Evolutionary conservation across 2,113 vertebrate species (phyloP), one percentile per base, ranked within the genome.

Genomic region (Lycaon pictus): DNA sequence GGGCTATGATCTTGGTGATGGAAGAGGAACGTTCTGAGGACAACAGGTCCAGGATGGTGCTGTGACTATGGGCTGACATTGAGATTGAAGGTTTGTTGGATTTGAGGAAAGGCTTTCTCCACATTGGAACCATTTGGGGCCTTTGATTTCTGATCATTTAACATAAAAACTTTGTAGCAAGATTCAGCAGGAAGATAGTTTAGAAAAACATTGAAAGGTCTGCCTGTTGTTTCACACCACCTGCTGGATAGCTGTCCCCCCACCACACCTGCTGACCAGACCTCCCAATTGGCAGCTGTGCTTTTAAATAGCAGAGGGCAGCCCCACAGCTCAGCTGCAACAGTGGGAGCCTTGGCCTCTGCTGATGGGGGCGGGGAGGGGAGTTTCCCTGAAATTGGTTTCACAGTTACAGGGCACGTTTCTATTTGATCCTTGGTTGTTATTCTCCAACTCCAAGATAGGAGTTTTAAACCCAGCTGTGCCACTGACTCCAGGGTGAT

Each of bases 401-500:
- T 48, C 53, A 43, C 3, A 53, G 67, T 56, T 89, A 74, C 2
- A 29, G 20, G 29, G 13, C 43, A n/a, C 4, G 1, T 90, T 82
- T 90, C 32, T 77, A 15, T 62, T 53, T 84, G 58, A 84, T 43
- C 27, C 19, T 65, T 95, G 56, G 84, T 71, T 74, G 17, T 85
- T 22, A 72, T 58, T 92, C 77, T 96, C 72, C 79, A 72, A 93
- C 77, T 96, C 72, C 79, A 72, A 93, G 63, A 22, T 60, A 67
- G 8, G 63, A 80, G 37, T 88, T 77, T 95, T 79, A 95, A 48
- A 63, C 71, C 55, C 27, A 29, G 16, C 25, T 43, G 11, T 92
- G 69, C 77, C 23, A 25, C 88, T 69, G 10, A 92, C 62, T 82
- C 81, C 72, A 43, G 77, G 43, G 67, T 23, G 9, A 71, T 79